Conservation (phyloP, 2,797 vertebrate genomes). For the Bradypodion ventrale region DNA sequence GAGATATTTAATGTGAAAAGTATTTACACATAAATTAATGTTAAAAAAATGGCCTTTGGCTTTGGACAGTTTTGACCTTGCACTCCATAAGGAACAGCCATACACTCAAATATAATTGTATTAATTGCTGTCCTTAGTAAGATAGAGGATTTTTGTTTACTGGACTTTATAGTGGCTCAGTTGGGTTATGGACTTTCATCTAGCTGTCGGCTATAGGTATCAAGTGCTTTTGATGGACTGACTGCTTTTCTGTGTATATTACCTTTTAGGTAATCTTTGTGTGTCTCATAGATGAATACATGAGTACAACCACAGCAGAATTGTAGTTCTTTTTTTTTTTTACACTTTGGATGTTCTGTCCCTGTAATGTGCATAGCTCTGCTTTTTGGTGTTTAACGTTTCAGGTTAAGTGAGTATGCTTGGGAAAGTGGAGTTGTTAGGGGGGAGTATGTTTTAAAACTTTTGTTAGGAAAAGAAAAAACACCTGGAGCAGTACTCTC, state of each 20-base stretch:
- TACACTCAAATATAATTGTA: constrained; percentile 50
- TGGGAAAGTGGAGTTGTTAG: constrained; percentile 62
- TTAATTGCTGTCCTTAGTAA: constrained; percentile 58
- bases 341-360: constrained; percentile 53
- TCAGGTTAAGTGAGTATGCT: constrained; percentile 47
- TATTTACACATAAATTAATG: constrained; percentile 70
- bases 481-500: constrained; percentile 54
- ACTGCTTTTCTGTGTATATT: constrained; percentile 36
- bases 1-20: constrained; percentile 70
- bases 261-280: constrained; percentile 26
- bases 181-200: constrained; percentile 57
- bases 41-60: constrained; percentile 65
- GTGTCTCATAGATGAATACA: constrained; percentile 62
- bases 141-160: constrained; percentile 51
- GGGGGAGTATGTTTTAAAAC: constrained; percentile 59
- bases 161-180: constrained; percentile 59
- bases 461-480: constrained; percentile 27
- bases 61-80: constrained; percentile 70
- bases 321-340: constrained; percentile 38
- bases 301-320: constrained; percentile 53
- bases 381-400: constrained; percentile 67
- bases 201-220: constrained; percentile 56
- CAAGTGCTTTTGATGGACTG: constrained; percentile 60
- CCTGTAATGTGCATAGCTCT: constrained; percentile 65
- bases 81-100: constrained; percentile 76